These are phyloP conservation scores for Riparia riparia DNA, from an alignment of 2,113 vertebrate species.

Conservation along the genomic window DNA sequence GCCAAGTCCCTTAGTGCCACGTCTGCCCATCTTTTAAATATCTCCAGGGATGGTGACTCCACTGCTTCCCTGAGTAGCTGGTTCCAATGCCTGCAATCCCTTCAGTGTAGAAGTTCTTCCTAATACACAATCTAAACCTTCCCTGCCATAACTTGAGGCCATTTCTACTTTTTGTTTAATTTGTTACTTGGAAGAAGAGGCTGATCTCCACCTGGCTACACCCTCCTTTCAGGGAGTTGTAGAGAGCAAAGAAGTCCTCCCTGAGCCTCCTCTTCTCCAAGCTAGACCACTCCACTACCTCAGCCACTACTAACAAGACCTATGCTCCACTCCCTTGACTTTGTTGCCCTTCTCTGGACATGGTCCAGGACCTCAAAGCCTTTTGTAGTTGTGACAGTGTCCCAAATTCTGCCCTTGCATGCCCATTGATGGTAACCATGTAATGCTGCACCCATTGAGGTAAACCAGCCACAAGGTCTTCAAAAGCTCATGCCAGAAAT, in stretches of 20 bases:
- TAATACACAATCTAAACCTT: not conserved
- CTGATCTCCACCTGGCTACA: not conserved
- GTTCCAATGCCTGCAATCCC: not conserved
- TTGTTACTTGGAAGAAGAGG: not conserved
- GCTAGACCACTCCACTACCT: not conserved
- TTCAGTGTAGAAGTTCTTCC: not conserved
- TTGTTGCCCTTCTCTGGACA: not conserved
- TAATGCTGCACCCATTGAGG: not conserved
- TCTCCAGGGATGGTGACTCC: not conserved
- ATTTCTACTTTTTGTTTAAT: not conserved
- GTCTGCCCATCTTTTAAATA: not conserved
- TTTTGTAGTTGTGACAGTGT: not conserved
- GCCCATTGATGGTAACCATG: accelerated
- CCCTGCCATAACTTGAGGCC: not conserved
- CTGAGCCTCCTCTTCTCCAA: not conserved
- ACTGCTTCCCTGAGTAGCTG: not conserved
- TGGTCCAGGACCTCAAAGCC: not conserved
- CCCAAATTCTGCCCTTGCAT: not conserved
- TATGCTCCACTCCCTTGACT: not conserved
- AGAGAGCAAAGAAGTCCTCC: not conserved
- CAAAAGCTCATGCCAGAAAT: not conserved
- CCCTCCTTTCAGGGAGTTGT: not conserved
- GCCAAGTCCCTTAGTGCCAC: not conserved
- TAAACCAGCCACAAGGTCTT: not conserved
- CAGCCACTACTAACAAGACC: not conserved